Conservation (phyloP, 2,888 invertebrate species). For the Drosophila pseudotalamancana region DNA sequence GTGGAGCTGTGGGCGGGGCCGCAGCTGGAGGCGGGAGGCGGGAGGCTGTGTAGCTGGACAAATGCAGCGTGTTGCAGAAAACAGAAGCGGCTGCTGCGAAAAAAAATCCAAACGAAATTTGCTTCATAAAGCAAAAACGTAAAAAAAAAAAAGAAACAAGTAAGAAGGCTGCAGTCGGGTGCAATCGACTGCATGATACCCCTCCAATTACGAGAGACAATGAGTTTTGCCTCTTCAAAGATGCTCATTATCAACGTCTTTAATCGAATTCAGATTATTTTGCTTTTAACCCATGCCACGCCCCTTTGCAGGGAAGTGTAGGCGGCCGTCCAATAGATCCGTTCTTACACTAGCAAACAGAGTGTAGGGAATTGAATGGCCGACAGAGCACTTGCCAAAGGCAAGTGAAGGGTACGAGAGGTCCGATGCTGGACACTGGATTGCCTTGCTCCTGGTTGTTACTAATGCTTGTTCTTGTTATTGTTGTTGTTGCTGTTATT, state of each 20-base stretch:
- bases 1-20: background rate
- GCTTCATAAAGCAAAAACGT: conserved; percentile 55
- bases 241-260: too few species aligned
- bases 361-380: conserved; percentile 20
- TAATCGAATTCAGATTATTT: too few species aligned
- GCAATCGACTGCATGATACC: background rate
- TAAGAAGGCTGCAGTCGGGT: conserved; percentile 1
- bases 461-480: conserved; percentile 5
- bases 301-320: background rate
- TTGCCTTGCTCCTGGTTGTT: conserved; percentile 7
- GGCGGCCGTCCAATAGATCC: background rate
- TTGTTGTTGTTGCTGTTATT: conserved; percentile 3
- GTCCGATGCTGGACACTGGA: background rate
- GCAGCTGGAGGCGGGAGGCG: background rate
- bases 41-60: conserved; percentile 41
- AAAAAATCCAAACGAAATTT: conserved; percentile 43
- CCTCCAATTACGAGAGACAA: background rate
- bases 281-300: too few species aligned
- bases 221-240: too few species aligned
- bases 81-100: conserved; percentile 38
- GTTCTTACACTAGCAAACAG: background rate
- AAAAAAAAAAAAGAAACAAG: conserved; percentile 4
- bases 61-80: conserved; percentile 77
- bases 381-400: conserved; percentile 39
- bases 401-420: background rate